Base-by-base conservation (phyloP, 2,888 invertebrate genomes). In the Blera fallax region DNA sequence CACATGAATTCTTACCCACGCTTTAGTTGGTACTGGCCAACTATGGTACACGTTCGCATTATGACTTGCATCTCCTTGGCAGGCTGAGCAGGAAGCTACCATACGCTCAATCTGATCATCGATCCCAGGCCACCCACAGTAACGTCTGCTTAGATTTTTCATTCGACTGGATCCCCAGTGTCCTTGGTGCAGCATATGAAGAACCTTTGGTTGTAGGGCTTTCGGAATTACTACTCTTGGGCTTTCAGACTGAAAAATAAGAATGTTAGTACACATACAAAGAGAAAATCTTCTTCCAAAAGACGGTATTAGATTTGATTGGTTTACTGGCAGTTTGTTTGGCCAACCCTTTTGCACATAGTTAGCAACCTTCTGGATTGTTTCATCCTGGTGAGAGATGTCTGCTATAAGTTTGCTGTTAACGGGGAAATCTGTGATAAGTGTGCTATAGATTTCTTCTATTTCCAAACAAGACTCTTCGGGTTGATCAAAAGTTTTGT, bases 321-420 rank as follows among this genome's bases (percentile, higher is more conserved):
- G n/a, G n/a, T 1, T n/a, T 50, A 7, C 43, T 43, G 32, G 24
- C 16, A 64, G 40, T n/a, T 24, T 32, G 16, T 29, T 16, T 3
- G 67, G 56, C 67, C 58, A 76, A 65, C 76, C 67, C 76, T 64
- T 34, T 11, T 16, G 27, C n/a, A 56, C 48, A 43, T 48, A 65
- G 27, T 34, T 3, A 10, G 21, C 18, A 6, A 40, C 27, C 24
- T 34, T 56, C 34, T 52, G 21, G 16, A 65, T 27, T 32, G 16
- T 21, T 21, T 14, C 16, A 10, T 64, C 43, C 10, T 74, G 24
- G 6, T 60, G 27, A n/a, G 62, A 54, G 14, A 27, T 43, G 1
- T 67, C 34, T 65, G 14, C 48, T 21, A 67, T 54, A 4, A 50
- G 11, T 52, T 52, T 27, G 29, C 52, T 29, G 11, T 52, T 52